Evolutionary conservation across 2,797 vertebrate genomes (phyloP).

Genomic region (Aotus griseimembra): DNA sequence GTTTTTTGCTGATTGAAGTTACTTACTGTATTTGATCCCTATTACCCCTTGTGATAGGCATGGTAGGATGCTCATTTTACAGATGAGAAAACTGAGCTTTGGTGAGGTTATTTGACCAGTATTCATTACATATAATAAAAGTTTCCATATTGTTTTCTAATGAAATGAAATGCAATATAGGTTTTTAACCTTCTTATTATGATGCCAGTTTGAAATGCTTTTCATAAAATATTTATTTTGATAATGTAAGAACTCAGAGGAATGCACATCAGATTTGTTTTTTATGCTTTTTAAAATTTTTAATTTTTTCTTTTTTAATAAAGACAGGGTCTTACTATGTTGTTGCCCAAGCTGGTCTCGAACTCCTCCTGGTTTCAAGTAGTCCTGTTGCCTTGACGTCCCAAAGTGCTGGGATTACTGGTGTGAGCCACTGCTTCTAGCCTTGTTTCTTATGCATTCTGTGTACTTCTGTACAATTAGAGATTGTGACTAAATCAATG

Average conservation of each 20-base stretch:
- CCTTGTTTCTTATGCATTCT: neutral
- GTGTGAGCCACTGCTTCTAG: neutral
- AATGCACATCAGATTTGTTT: neutral
- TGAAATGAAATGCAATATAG: neutral
- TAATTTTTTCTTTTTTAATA: neutral
- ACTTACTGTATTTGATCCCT: neutral
- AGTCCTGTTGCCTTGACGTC: neutral
- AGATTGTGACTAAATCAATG: neutral
- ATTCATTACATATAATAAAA: neutral
- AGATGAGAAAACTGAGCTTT: neutral
- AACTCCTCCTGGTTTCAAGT: neutral
- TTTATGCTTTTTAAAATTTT: neutral
- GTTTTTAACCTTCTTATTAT: neutral
- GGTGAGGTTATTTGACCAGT: neutral
- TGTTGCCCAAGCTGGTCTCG: neutral
- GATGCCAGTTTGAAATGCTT: neutral
- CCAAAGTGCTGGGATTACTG: neutral
- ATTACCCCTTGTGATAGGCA: neutral
- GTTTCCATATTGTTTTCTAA: constrained; percentile 3
- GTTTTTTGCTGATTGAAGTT: neutral
- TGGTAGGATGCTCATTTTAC: neutral
- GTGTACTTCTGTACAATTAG: neutral
- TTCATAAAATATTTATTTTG: neutral
- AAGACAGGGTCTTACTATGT: neutral
- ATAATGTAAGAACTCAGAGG: neutral